Percentiles rank a stretch among this genome's conserved stretches.
Conservation (phyloP, 2,888 invertebrate species). For the Acleris cristana region DNA sequence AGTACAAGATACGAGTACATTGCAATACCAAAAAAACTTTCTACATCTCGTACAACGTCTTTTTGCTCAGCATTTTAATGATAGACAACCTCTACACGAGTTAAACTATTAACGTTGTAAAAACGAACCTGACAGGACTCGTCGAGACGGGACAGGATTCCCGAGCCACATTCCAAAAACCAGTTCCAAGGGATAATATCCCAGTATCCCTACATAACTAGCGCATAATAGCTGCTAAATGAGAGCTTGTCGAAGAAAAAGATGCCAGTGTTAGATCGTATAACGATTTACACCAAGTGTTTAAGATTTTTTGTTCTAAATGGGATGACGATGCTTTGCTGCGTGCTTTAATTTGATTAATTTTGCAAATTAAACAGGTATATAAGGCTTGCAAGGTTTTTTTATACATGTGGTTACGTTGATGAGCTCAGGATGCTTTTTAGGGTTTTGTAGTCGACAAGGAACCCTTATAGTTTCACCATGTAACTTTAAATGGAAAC, state of each 20-base stretch:
- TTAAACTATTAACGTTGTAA: slow-evolving; percentile 2
- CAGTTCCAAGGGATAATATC: slow-evolving; percentile 2
- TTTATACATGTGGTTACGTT: too few relatives aligned
- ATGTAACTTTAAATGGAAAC: too few relatives aligned
- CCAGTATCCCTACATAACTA: not conserved
- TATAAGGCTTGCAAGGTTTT: too few relatives aligned
- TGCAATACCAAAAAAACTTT: too few relatives aligned
- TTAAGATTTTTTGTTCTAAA: not conserved
- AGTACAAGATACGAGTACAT: too few relatives aligned
- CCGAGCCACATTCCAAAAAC: slow-evolving; percentile 26
- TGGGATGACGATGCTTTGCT: not conserved
- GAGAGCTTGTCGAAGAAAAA: slow-evolving; percentile 12
- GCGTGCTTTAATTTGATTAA: not conserved
- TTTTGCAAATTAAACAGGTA: too few relatives aligned
- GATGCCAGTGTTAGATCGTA: slow-evolving; percentile 1
- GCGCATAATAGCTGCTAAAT: slow-evolving; percentile 23
- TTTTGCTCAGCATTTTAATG: not conserved
- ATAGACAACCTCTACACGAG: not conserved
- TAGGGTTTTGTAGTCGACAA: too few relatives aligned
- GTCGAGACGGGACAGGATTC: slow-evolving; percentile 3
- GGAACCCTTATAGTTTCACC: too few relatives aligned
- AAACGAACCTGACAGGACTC: not conserved
- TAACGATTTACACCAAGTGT: slow-evolving; percentile 12
- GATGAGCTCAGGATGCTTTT: too few relatives aligned
- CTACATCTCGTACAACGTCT: too few relatives aligned